Percentiles rank a stretch among this genome's conserved stretches.
Conservation (phyloP, 2,888 invertebrate genomes). For the Cetonia aurata region DNA sequence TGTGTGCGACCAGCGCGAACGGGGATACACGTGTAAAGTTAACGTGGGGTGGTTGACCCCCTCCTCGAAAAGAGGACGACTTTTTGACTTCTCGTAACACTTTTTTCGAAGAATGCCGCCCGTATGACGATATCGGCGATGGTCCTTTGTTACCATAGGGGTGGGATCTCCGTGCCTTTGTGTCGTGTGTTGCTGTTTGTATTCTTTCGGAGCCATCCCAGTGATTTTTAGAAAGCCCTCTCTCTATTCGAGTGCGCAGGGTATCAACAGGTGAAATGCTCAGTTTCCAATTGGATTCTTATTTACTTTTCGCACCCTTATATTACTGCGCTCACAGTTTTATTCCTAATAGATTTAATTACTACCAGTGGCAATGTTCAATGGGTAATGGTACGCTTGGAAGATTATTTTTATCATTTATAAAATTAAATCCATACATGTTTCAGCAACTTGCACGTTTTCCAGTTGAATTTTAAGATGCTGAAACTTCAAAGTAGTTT, state of each 20-base stretch:
- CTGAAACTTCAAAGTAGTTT: neutral
- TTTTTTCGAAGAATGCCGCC: slow-evolving; percentile 60
- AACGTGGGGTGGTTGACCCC: slow-evolving; percentile 72
- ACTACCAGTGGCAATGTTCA: neutral
- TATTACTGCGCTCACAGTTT: neutral
- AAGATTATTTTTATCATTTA: neutral
- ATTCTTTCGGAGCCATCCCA: slow-evolving; percentile 27
- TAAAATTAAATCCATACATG: neutral
- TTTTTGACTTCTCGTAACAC: slow-evolving; percentile 66
- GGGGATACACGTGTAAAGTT: slow-evolving; percentile 69
- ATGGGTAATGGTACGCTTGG: neutral
- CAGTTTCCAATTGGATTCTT: slow-evolving; percentile 42
- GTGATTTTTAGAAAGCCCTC: slow-evolving; percentile 40
- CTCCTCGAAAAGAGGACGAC: slow-evolving; percentile 65
- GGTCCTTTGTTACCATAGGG: slow-evolving; percentile 47
- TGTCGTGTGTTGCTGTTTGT: slow-evolving; percentile 35
- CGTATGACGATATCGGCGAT: slow-evolving; percentile 52
- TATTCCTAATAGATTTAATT: neutral
- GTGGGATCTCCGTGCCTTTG: slow-evolving; percentile 43
- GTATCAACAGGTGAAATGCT: slow-evolving; percentile 45
- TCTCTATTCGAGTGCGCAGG: slow-evolving; percentile 11
- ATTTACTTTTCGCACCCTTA: slow-evolving; percentile 39
- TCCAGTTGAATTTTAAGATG: neutral
- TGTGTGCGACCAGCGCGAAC: slow-evolving; percentile 58
- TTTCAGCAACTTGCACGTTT: neutral